phyloP scores from a whole-genome alignment of 2,888 invertebrate genomes.

The Icerya purchasi region DNA sequence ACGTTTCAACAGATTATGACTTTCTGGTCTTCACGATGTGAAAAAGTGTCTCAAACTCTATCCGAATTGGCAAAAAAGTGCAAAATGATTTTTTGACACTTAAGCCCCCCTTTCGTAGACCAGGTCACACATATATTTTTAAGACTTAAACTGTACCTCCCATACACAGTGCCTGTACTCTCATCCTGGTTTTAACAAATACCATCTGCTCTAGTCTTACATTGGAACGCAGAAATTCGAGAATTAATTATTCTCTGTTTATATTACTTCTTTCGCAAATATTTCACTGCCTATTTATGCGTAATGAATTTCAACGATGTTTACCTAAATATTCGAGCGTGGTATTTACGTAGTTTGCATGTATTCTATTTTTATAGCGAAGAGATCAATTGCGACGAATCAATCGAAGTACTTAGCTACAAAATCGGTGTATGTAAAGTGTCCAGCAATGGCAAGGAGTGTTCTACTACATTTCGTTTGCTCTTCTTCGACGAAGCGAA shows the following conservation, averaged over 20 bases:
- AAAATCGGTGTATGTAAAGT: constrained; percentile 93
- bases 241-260: neutral
- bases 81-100: no score
- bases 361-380: constrained; percentile 34
- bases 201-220: no score
- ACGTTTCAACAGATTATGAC: no score
- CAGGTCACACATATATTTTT: no score
- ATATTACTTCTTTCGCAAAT: neutral
- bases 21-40: no score
- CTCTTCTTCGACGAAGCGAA: constrained; percentile 54
- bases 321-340: neutral
- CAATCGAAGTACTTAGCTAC: constrained; percentile 82
- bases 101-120: no score
- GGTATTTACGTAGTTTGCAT: neutral
- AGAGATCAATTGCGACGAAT: constrained; percentile 63
- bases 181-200: no score
- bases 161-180: no score
- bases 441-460: constrained; percentile 76
- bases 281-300: neutral
- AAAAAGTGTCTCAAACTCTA: no score
- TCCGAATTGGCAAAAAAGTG: no score
- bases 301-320: neutral
- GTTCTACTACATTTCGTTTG: constrained; percentile 73
- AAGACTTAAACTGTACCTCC: no score
- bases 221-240: no score